Percentiles rank a stretch among this genome's conserved stretches.
Evolutionary conservation across 2,113 vertebrate genomes (phyloP).

Genomic region (Sialia sialis): DNA sequence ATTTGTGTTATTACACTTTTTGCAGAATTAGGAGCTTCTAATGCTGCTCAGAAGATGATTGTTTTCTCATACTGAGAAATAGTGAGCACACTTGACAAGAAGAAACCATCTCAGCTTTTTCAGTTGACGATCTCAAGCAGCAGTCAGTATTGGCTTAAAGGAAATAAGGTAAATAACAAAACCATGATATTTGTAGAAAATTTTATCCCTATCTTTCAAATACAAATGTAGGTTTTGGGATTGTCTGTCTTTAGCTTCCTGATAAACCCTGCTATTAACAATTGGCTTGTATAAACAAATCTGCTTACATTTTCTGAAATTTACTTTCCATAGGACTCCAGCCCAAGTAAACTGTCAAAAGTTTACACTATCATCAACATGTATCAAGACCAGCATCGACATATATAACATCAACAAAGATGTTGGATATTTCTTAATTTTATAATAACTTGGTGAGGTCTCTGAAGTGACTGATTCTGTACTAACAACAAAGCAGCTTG

Average conservation of each 20-base stretch:
- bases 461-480: background rate
- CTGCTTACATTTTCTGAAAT: background rate
- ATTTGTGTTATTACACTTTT: background rate
- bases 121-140: background rate
- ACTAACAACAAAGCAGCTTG: background rate
- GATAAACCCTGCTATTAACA: background rate
- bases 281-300: background rate
- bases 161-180: background rate
- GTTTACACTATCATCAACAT: background rate
- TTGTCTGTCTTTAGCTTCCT: background rate
- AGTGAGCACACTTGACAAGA: background rate
- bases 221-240: background rate
- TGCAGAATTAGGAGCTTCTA: background rate
- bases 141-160: background rate
- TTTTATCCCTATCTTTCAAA: background rate
- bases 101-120: background rate
- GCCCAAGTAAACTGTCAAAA: background rate
- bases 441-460: background rate
- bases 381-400: no score
- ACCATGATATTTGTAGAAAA: background rate
- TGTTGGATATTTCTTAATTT: background rate
- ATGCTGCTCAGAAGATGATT: background rate
- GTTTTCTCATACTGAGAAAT: background rate
- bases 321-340: background rate
- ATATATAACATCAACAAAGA: no score